Evolutionary conservation across 2,888 invertebrate species (phyloP).

Genomic region (Lasioglossum vierecki): DNA sequence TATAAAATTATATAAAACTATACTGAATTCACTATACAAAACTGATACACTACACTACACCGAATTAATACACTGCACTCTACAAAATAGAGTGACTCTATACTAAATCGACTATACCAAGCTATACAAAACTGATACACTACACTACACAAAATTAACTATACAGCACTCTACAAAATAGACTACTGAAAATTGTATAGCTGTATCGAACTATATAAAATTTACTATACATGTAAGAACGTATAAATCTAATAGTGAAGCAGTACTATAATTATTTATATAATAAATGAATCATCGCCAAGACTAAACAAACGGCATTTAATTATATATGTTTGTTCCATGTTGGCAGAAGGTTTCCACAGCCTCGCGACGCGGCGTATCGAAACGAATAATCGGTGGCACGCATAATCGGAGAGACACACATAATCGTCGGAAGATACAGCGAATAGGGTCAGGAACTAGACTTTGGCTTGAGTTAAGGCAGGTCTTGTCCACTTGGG

Average conservation of each 20-base stretch:
- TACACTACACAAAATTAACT: no score
- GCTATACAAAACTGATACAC: no score
- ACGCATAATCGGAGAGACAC: constrained; percentile 35
- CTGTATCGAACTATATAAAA: not conserved
- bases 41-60: no score
- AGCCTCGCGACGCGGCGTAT: constrained; percentile 6
- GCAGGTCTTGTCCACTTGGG: constrained; percentile 55
- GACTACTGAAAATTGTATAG: no score
- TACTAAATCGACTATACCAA: no score
- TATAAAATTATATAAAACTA: no score
- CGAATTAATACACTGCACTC: no score
- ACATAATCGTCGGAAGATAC: constrained; percentile 50
- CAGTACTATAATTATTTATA: no score
- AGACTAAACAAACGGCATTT: not conserved
- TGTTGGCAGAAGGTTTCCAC: not conserved
- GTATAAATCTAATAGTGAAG: not conserved
- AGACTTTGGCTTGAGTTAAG: constrained; percentile 64
- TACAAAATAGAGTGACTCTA: no score
- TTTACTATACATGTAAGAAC: not conserved
- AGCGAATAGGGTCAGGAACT: constrained; percentile 57
- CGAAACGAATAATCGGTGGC: constrained; percentile 35
- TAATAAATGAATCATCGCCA: not conserved
- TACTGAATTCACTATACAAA: no score
- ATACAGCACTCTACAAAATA: no score
- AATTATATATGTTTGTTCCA: not conserved